Conservation (phyloP, 2,888 invertebrate genomes). For the Synergus gifuensis region DNA sequence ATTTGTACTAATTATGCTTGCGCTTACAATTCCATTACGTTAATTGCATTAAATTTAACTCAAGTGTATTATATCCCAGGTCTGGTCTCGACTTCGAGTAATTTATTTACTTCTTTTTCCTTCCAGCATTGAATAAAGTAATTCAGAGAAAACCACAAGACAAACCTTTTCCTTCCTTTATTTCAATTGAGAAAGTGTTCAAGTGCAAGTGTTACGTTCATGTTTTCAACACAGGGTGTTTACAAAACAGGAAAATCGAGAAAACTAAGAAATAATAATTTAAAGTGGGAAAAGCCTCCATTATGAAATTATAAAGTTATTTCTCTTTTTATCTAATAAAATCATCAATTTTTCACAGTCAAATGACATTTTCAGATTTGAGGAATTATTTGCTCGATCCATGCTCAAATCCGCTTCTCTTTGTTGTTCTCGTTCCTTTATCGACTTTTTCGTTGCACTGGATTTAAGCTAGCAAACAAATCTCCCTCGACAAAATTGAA, state of each 20-base stretch:
- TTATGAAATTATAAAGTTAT: no score
- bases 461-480: slow-evolving; percentile 13
- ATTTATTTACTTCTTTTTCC: background rate
- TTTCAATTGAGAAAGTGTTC: background rate
- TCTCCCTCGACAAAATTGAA: slow-evolving; percentile 30
- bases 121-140: background rate
- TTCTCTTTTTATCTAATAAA: no score
- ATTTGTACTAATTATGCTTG: background rate
- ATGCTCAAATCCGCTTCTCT: slow-evolving; percentile 18
- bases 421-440: background rate
- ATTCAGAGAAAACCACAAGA: background rate
- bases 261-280: no score
- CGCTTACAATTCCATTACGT: background rate
- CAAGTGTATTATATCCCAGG: background rate
- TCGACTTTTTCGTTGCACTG: background rate
- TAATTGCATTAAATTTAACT: background rate
- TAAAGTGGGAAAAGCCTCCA: no score
- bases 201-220: no score
- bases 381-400: background rate
- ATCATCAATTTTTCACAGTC: no score
- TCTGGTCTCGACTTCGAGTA: background rate
- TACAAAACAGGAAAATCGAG: background rate
- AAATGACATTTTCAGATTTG: slow-evolving; percentile 10
- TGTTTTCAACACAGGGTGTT: background rate
- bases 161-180: background rate